Percentiles rank a stretch among this genome's conserved stretches.
phyloP scores from a whole-genome alignment of 2,888 invertebrate genomes.

The Dasysyrphus albostriatus region DNA sequence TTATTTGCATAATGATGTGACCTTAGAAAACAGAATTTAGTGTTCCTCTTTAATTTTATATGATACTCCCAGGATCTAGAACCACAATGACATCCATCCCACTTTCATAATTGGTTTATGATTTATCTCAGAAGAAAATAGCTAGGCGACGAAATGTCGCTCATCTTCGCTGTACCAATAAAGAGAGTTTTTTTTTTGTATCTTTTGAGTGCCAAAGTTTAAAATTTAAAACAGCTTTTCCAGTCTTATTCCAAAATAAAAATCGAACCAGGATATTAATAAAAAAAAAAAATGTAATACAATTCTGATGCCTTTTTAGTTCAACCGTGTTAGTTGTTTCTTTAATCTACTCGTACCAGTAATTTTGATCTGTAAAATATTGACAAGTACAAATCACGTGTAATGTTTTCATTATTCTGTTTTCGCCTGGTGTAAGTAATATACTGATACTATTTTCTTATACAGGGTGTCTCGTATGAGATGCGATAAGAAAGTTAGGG shows the following conservation, averaged over 20 bases:
- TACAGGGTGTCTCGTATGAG: too few relatives aligned
- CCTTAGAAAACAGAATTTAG: background rate
- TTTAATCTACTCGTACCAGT: background rate
- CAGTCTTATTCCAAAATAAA: background rate
- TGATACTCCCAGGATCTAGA: background rate
- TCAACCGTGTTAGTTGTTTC: background rate
- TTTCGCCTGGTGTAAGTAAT: too few relatives aligned
- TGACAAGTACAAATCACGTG: background rate
- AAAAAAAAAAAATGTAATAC: background rate
- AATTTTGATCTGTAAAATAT: background rate
- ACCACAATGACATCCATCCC: background rate
- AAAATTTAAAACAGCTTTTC: background rate
- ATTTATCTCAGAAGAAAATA: background rate
- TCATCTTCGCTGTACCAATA: background rate
- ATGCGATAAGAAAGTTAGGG: too few relatives aligned
- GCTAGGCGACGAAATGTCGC: background rate
- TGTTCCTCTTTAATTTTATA: background rate
- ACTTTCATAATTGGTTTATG: background rate
- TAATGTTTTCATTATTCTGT: too few relatives aligned
- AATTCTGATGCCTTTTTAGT: background rate
- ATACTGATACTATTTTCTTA: too few relatives aligned
- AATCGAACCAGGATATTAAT: background rate
- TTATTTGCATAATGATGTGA: constrained; percentile 11
- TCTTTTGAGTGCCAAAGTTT: background rate
- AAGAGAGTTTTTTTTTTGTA: background rate